Conservation (phyloP, 1,140 invertebrate genomes). For the Centruroides sculpturatus region DNA sequence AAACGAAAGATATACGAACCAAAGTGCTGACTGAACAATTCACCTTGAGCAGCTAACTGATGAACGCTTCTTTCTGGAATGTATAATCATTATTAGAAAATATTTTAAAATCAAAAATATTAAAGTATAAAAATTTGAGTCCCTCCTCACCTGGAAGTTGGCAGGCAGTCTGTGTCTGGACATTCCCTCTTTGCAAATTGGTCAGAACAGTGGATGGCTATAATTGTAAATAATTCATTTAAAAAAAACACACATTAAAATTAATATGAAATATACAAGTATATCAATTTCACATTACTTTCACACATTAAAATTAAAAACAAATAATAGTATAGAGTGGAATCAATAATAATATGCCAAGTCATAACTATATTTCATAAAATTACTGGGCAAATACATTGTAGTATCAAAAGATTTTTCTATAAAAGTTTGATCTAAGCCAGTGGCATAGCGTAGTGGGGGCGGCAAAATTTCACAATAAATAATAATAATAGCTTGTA, state of each 20-base stretch:
- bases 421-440: too few species aligned
- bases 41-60: slow-evolving; percentile 56
- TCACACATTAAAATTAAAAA: not conserved
- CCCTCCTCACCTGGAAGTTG: slow-evolving; percentile 23
- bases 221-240: not conserved
- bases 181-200: slow-evolving; percentile 51
- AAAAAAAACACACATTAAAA: slow-evolving; percentile 1
- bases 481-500: too few species aligned
- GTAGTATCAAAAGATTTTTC: too few species aligned
- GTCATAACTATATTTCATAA: too few species aligned
- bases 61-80: slow-evolving; percentile 56
- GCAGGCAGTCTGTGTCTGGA: slow-evolving; percentile 37
- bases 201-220: slow-evolving; percentile 49
- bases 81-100: not conserved
- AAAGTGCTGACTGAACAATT: slow-evolving; percentile 26
- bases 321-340: not conserved
- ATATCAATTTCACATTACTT: slow-evolving; percentile 9
- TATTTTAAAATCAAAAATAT: not conserved
- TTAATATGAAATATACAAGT: not conserved
- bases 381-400: too few species aligned
- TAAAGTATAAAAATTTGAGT: not conserved
- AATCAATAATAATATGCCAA: not conserved
- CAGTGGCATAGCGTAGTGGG: too few species aligned
- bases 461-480: too few species aligned
- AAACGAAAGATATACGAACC: slow-evolving; percentile 5